Evolutionary conservation across 2,113 vertebrate species (phyloP), one percentile per base, ranked within the genome.

Genomic region (Gallinago paraguaiae): DNA sequence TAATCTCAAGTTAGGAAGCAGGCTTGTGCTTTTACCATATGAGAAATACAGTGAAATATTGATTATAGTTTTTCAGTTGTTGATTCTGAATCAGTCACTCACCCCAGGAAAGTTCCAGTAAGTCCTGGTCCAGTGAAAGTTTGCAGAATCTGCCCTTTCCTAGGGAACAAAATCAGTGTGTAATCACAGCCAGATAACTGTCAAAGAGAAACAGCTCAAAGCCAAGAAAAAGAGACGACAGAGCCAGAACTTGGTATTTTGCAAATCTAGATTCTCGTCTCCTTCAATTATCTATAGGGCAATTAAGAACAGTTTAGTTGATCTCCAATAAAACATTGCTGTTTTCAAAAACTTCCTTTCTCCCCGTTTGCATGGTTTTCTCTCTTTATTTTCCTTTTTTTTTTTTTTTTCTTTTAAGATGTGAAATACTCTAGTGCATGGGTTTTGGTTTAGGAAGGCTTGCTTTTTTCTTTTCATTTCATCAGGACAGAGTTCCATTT

Each of bases 401-500:
- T n/a, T 67, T 28, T 81, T 81, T n/a, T 80, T 91, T 39, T 39
- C 39, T 39, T 39, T 72, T 90, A 82, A 96, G 89, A 92, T 91
- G 65, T 67, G 77, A 82, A 95, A 94, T 96, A 83, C 71, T 89
- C 88, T 71, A 28, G 84, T 87, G 91, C 65, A 94, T 27, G 88
- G 57, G 17, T 30, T 93, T 96, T 89, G 61, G 51, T 91, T 92
- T 71, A 79, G 69, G 88, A 91, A 88, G n/a, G 27, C 35, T 84
- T 78, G 68, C 27, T 95, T 95, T 91, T 93, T 91, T 88, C 80
- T 92, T 92, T 96, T 92, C 79, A 82, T 96, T 96, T 95, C 97
- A 92, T 95, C 88, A 91, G 96, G 97, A 97, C 93, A 75, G 95
- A 88, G 91, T 97, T 97, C 96, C 98, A 98, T 98, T 98, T 98